These are phyloP conservation scores for Yponomeuta cagnagella DNA, from an alignment of 2,888 invertebrate species.

Conservation along the genomic window DNA sequence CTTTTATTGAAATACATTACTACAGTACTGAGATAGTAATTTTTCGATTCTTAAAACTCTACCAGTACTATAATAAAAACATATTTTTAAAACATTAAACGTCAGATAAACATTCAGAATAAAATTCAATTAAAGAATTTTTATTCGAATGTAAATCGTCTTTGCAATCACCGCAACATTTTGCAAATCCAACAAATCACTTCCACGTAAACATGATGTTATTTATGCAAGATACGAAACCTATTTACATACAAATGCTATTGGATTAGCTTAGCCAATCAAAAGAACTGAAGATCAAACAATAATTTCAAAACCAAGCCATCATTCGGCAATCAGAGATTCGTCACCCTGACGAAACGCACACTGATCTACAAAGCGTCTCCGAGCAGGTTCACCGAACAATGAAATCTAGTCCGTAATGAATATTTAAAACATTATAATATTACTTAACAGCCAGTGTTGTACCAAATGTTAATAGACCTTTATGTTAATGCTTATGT, in stretches of 20 bases:
- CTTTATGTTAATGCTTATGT: constrained; percentile 22
- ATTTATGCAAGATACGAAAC: neutral
- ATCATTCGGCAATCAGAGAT: neutral
- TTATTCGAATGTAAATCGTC: neutral
- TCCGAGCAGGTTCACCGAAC: neutral
- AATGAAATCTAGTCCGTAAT: neutral
- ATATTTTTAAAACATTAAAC: too few relatives aligned
- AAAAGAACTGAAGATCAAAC: neutral
- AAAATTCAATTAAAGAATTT: too few relatives aligned
- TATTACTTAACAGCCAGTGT: constrained; percentile 3
- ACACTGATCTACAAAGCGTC: neutral
- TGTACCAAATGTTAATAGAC: neutral
- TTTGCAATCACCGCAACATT: neutral
- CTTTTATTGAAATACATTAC: too few relatives aligned
- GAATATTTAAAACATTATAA: constrained; percentile 1
- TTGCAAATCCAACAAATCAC: neutral
- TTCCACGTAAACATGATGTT: neutral
- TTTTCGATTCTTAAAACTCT: too few relatives aligned
- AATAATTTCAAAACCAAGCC: neutral
- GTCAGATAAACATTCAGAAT: too few relatives aligned
- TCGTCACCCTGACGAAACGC: neutral
- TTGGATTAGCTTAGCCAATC: neutral
- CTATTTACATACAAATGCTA: neutral
- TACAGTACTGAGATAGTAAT: too few relatives aligned
- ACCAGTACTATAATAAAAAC: too few relatives aligned